Evolutionary conservation across 92 coral and sea anemone genomes (phyloP).

Genomic region (Epizoanthus illoricatus): DNA sequence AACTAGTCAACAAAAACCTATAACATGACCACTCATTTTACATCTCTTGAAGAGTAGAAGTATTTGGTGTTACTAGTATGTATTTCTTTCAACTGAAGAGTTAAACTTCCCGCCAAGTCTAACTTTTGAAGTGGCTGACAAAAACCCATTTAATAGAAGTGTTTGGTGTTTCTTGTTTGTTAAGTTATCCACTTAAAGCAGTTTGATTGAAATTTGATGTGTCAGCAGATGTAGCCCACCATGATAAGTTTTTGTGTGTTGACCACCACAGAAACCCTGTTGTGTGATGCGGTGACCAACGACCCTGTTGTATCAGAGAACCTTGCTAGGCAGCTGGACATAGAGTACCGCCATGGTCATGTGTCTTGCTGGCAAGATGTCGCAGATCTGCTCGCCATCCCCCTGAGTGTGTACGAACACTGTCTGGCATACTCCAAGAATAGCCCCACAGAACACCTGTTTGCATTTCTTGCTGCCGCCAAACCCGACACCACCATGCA

Average conservation of each 20-base stretch:
- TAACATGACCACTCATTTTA: too few relatives aligned
- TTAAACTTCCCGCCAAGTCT: too few relatives aligned
- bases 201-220: too few relatives aligned
- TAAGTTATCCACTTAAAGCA: too few relatives aligned
- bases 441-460: conserved; percentile 84
- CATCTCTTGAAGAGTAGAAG: too few relatives aligned
- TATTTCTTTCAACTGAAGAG: too few relatives aligned
- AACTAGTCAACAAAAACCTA: too few relatives aligned
- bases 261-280: conserved; percentile 62
- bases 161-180: too few relatives aligned
- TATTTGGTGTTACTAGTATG: too few relatives aligned
- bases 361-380: conserved; percentile 87
- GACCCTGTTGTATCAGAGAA: conserved; percentile 67
- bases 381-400: conserved; percentile 75
- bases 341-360: conserved; percentile 77
- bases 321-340: conserved; percentile 69
- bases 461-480: conserved; percentile 71
- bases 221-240: too few relatives aligned
- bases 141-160: too few relatives aligned
- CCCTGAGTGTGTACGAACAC: conserved; percentile 63
- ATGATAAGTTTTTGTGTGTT: background rate
- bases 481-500: conserved; percentile 79
- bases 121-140: too few relatives aligned
- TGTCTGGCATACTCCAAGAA: conserved; percentile 61
- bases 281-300: conserved; percentile 64